These are phyloP conservation scores for Microtus richardsoni DNA, from an alignment of 2,113 vertebrate genomes.

Conservation along the genomic window DNA sequence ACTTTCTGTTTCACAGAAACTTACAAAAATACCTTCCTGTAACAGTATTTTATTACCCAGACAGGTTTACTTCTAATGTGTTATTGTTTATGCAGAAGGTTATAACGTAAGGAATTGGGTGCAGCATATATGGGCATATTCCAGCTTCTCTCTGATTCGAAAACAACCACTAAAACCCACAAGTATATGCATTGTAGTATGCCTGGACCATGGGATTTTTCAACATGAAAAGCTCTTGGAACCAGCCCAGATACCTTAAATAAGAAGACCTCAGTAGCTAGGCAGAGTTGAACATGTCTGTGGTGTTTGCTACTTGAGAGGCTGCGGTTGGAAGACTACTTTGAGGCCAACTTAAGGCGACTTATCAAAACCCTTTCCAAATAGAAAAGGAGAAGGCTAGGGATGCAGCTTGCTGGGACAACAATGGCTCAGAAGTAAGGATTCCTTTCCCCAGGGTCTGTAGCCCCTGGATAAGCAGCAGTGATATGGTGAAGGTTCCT, in stretches of 20 bases:
- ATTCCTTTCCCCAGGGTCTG: neutral
- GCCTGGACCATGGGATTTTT: neutral
- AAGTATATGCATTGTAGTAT: neutral
- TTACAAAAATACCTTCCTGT: neutral
- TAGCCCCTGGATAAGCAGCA: neutral
- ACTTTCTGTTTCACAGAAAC: neutral
- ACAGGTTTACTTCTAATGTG: neutral
- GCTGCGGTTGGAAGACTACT: neutral
- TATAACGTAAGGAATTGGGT: neutral
- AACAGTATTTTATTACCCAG: neutral
- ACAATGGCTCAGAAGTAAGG: neutral
- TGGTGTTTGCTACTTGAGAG: neutral
- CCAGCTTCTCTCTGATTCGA: neutral
- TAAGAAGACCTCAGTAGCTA: neutral
- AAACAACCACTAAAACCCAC: neutral
- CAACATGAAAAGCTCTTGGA: neutral
- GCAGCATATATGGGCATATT: neutral
- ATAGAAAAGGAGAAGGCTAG: neutral
- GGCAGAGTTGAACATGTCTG: neutral
- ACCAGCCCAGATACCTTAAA: neutral
- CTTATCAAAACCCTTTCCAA: neutral
- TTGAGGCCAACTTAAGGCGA: neutral
- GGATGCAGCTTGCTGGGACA: neutral
- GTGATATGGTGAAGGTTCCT: neutral
- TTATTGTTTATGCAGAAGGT: constrained; percentile 5